Evolutionary conservation across 2,797 vertebrate genomes (phyloP).

Genomic region (Notamacropus eugenii): DNA sequence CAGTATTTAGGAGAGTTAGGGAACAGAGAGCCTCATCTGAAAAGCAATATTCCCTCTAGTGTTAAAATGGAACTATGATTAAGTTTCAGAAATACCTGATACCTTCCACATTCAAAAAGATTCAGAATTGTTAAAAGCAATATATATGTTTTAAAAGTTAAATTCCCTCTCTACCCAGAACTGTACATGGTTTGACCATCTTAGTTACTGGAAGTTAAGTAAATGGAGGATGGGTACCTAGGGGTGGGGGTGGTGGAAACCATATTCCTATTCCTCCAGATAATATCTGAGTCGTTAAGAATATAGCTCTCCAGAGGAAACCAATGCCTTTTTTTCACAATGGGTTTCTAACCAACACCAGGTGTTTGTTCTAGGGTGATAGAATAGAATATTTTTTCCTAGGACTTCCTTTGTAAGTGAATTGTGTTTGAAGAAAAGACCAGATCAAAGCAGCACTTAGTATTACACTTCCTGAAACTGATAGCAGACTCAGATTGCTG

Average conservation of each 20-base stretch:
- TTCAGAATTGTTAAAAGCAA: not conserved
- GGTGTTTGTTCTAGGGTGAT: not conserved
- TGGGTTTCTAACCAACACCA: not conserved
- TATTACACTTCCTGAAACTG: conserved; percentile 59
- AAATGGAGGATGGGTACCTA: not conserved
- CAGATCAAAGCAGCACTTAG: conserved; percentile 34
- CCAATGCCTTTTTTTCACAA: not conserved
- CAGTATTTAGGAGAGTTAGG: not conserved
- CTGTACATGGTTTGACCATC: conserved; percentile 55
- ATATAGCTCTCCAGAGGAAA: conserved; percentile 14
- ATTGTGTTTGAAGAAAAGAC: conserved; percentile 56
- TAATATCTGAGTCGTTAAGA: conserved; percentile 51
- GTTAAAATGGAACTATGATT: not conserved
- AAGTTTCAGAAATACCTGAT: not conserved
- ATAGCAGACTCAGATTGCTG: conserved; percentile 51
- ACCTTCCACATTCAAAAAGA: not conserved
- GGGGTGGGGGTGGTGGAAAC: not conserved
- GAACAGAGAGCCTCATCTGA: not conserved
- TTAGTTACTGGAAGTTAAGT: conserved; percentile 36
- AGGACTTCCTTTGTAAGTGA: conserved; percentile 56
- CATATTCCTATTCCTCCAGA: conserved; percentile 40
- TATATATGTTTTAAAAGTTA: not conserved
- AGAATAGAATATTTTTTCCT: conserved; percentile 1
- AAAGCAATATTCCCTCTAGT: not conserved
- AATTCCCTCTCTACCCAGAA: conserved; percentile 41